These are phyloP conservation scores for Neopelma chrysocephalum DNA, from an alignment of 2,797 vertebrate species.

Conservation along the genomic window DNA sequence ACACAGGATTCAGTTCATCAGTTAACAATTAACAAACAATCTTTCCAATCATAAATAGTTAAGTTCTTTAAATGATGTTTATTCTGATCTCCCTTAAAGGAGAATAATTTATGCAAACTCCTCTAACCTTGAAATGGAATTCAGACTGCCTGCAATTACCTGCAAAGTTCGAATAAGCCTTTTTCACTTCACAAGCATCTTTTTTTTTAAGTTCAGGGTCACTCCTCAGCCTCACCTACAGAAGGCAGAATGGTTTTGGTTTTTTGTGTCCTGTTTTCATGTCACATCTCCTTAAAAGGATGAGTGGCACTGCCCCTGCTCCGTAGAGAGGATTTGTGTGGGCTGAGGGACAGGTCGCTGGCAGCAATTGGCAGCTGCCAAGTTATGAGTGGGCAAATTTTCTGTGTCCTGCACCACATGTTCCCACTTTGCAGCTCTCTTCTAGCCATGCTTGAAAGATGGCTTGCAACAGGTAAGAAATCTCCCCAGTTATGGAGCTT, in stretches of 20 bases:
- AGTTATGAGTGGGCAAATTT: not conserved
- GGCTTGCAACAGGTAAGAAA: not conserved
- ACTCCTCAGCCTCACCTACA: not conserved
- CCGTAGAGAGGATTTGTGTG: not conserved
- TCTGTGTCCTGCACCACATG: not conserved
- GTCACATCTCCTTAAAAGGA: not conserved
- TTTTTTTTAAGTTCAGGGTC: not conserved
- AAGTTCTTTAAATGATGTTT: not conserved
- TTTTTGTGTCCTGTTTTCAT: not conserved
- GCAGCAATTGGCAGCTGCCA: not conserved
- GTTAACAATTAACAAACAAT: not conserved
- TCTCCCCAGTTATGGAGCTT: not conserved
- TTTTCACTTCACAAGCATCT: not conserved
- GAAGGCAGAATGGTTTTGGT: not conserved
- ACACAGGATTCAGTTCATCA: not conserved
- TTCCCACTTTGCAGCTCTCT: not conserved
- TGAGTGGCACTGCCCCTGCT: rapidly evolving
- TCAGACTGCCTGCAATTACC: not conserved
- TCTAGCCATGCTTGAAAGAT: not conserved
- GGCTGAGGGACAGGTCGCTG: not conserved
- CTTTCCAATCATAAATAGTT: slow-evolving; percentile 20
- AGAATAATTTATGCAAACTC: not conserved
- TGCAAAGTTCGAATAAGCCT: not conserved
- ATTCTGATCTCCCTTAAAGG: not conserved
- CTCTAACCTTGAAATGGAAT: slow-evolving; percentile 1